Base-by-base conservation (phyloP, 2,113 vertebrate species). In the Heloderma charlesbogerti region DNA sequence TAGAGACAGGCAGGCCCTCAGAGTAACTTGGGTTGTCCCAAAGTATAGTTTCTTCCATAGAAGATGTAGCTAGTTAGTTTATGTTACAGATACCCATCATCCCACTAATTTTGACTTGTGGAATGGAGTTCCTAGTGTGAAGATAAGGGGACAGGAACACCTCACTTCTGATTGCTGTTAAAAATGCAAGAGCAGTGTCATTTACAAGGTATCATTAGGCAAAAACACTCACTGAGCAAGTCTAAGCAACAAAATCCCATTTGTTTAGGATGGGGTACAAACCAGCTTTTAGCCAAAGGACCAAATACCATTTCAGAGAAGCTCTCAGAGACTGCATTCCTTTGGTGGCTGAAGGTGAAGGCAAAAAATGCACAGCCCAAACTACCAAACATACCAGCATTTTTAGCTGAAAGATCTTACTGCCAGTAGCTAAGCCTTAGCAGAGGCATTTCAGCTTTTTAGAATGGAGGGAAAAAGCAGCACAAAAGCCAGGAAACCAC, bases 1-100 rank as follows among this genome's bases (percentile, higher is more conserved):
- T 15, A 8, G 1, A 74, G 29, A 45, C 88, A 91, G 81, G 60
- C 29, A 88, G 67, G 75, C 18, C 88, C 74, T 60, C 93, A 69
- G 90, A 85, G 77, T 37, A 92, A 92, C 90, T 85, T 60, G 43
- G 67, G 43, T 57, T 34, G 77, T 18, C 48, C 48, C 45, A 31
- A 81, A 79, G 29, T n/a, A n/a, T n/a, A n/a, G n/a, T 91, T 85
- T 85, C 69, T 7, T 0, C 89, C 72, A 82, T 1, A 72, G 57
- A 48, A 34, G 60, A 86, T 86, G 4, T 29, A 57, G 34, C 2
- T 85, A n/a, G 12, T 60, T 85, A n/a, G 12, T 60, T 37, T 83
- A 9, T 45, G 90, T 84, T 77, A 91, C 90, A 86, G 87, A 86
- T 0, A 5, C n/a, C 0, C 27, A 1, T 92, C 87, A 92, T 87